Conservation (phyloP, 2,113 vertebrate genomes). For the Lepidothrix coronata region DNA sequence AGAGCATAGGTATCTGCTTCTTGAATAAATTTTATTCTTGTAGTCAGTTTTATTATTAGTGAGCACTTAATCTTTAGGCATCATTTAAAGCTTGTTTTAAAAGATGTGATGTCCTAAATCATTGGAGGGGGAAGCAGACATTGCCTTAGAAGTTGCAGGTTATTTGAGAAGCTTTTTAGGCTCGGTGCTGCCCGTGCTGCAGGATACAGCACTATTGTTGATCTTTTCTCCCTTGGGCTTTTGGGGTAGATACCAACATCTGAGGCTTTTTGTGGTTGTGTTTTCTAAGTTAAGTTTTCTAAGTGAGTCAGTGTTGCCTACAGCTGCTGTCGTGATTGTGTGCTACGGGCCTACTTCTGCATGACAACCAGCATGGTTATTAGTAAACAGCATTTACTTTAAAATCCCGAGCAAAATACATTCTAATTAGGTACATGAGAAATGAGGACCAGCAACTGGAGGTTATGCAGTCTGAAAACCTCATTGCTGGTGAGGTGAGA, state of each 20-base stretch:
- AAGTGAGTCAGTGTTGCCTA: constrained; percentile 22
- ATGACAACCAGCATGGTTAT: not conserved
- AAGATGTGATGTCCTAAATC: not conserved
- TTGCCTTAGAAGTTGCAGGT: not conserved
- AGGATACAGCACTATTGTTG: not conserved
- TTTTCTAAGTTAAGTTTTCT: not conserved
- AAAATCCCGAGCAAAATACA: not conserved
- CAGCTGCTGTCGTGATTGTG: not conserved
- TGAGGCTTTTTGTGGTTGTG: not conserved
- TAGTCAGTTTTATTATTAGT: constrained; percentile 45
- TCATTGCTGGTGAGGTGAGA: not conserved
- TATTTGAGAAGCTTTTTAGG: not conserved
- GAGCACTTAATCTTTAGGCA: not conserved
- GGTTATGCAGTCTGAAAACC: not conserved
- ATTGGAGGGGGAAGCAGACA: not conserved
- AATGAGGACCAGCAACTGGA: not conserved
- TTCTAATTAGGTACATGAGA: not conserved
- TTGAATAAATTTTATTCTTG: constrained; percentile 40
- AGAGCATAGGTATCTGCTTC: constrained; percentile 36
- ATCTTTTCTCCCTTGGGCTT: not conserved
- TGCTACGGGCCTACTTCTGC: not conserved
- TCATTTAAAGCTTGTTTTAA: not conserved
- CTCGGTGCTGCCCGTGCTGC: not conserved
- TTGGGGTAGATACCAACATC: not conserved
- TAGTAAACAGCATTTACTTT: not conserved